Conservation (phyloP, 2,888 invertebrate species). For the Chaetogeoica ovagalla region DNA sequence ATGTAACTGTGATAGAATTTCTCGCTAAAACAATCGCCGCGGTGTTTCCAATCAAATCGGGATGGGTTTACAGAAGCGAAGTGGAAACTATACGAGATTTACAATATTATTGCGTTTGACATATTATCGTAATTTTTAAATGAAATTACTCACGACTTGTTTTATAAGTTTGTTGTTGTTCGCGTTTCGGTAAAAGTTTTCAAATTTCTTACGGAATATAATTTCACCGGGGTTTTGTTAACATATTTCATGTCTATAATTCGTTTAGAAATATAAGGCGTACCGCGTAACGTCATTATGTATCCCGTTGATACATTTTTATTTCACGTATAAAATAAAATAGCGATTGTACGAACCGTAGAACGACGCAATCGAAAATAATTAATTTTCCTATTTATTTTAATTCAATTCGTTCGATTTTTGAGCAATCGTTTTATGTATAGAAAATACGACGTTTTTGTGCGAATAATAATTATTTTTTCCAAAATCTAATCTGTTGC, state of each 20-base stretch:
- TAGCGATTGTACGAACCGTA: too few relatives aligned
- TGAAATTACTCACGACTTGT: not conserved
- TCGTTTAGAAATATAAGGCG: constrained; percentile 22
- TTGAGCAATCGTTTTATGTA: too few relatives aligned
- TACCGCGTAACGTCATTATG: not conserved
- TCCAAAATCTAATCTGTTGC: too few relatives aligned
- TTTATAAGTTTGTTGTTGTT: constrained; percentile 10
- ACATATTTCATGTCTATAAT: constrained; percentile 31
- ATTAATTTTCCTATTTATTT: too few relatives aligned
- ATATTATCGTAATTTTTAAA: constrained; percentile 22
- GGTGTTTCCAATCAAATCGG: not conserved
- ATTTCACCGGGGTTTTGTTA: constrained; percentile 37
- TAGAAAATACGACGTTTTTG: too few relatives aligned
- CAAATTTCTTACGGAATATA: not conserved
- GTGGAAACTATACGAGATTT: not conserved
- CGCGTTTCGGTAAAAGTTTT: constrained; percentile 27
- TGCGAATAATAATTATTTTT: too few relatives aligned
- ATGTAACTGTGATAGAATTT: not conserved
- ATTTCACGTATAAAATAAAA: too few relatives aligned
- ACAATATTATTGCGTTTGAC: constrained; percentile 10
- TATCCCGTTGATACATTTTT: not conserved
- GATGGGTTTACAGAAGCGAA: not conserved
- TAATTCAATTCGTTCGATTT: too few relatives aligned
- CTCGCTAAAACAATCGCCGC: not conserved
- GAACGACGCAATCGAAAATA: too few relatives aligned